Conservation (phyloP, 2,113 vertebrate genomes). For the Sardina pilchardus region DNA sequence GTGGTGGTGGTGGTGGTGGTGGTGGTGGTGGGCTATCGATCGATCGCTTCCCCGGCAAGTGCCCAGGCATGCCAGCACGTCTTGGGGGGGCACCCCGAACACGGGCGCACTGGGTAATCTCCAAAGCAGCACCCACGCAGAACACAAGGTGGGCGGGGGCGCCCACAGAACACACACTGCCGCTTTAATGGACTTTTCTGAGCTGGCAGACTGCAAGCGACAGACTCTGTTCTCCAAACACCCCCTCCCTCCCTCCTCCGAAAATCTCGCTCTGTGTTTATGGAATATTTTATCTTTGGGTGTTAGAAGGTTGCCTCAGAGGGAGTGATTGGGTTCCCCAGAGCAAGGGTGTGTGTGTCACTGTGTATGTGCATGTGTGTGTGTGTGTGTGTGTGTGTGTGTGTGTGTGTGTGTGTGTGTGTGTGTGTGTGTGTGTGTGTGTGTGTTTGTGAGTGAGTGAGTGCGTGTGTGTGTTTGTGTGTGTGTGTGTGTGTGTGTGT, state of each 20-base stretch:
- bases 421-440: background rate
- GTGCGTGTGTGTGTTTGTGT: background rate
- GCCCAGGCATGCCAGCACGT: background rate
- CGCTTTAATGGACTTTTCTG: background rate
- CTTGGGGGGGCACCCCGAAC: background rate
- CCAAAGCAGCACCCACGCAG: background rate
- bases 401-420: slow-evolving; percentile 7
- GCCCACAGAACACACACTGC: background rate
- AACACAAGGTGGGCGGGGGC: background rate
- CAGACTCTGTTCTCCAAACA: background rate
- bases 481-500: background rate
- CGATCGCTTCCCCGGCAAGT: background rate
- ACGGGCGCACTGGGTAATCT: background rate
- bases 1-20: background rate
- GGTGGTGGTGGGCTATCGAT: slow-evolving; percentile 5
- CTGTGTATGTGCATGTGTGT: background rate
- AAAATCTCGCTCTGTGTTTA: background rate
- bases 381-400: too few species aligned
- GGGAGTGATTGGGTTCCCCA: background rate
- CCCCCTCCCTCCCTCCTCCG: background rate
- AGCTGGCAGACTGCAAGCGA: background rate
- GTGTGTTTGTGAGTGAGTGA: background rate
- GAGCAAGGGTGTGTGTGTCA: background rate
- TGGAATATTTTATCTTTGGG: background rate
- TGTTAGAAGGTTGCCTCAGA: background rate